A percentile compares a stretch with the other conserved stretches of the same genome.
These are phyloP conservation scores for Zosterops lateralis DNA, from an alignment of 2,113 vertebrate species.

Conservation along the genomic window DNA sequence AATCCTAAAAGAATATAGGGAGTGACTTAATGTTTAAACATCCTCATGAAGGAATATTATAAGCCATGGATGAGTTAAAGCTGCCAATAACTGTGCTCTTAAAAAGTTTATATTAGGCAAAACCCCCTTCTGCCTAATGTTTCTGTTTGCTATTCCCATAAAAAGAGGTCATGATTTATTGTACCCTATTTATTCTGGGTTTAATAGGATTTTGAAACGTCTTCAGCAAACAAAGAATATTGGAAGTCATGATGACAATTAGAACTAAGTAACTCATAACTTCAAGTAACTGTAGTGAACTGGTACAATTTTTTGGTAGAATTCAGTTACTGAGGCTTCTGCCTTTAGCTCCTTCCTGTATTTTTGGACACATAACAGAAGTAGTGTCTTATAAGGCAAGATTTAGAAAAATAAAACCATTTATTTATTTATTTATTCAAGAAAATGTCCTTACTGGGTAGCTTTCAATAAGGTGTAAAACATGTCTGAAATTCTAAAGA, in stretches of 20 bases:
- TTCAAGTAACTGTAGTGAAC: neutral
- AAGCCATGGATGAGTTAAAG: neutral
- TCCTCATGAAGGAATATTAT: neutral
- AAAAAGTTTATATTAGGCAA: neutral
- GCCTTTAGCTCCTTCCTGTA: neutral
- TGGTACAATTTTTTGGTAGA: neutral
- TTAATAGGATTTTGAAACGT: neutral
- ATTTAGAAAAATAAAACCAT: neutral
- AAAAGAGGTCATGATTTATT: neutral
- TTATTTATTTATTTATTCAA: neutral
- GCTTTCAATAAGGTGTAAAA: neutral
- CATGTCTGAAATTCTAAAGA: neutral
- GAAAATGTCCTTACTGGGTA: accelerated
- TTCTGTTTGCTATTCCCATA: neutral
- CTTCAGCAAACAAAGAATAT: neutral
- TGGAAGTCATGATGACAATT: neutral
- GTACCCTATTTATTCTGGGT: neutral
- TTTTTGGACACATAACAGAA: neutral
- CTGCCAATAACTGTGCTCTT: neutral
- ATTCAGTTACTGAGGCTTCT: neutral
- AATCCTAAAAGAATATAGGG: neutral
- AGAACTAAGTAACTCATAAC: neutral
- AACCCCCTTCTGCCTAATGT: neutral
- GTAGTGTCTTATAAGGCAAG: neutral
- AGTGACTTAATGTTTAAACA: neutral